Evolutionary conservation across 30 jellyfish, hydroid and myxozoan species (phyloP).

Genomic region (Chironex yamaguchii): DNA sequence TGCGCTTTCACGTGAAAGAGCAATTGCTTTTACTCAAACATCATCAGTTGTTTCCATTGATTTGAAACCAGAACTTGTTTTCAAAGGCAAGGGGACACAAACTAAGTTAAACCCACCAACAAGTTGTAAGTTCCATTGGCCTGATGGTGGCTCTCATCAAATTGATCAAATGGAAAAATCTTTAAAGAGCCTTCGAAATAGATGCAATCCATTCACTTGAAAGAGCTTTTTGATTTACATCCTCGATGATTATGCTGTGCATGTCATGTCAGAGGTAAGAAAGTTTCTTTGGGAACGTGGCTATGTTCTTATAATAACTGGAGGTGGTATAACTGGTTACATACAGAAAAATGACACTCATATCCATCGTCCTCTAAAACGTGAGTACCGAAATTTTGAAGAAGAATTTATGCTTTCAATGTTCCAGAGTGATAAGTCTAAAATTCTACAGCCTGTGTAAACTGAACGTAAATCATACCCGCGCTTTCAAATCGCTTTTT

Average conservation of each 20-base stretch:
- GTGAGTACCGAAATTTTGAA: conserved; percentile 3
- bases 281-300: conserved; percentile 38
- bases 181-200: conserved; percentile 5
- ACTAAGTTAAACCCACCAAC: conserved; percentile 3
- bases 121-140: not conserved
- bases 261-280: conserved; percentile 22
- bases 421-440: not conserved
- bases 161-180: not conserved
- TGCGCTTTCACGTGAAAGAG: not conserved
- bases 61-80: conserved; percentile 7
- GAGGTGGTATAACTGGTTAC: conserved; percentile 28
- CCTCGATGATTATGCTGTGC: conserved; percentile 37
- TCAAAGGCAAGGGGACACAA: conserved; percentile 12
- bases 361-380: conserved; percentile 8
- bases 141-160: conserved; percentile 9
- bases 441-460: conserved; percentile 21
- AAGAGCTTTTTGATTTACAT: conserved; percentile 6
- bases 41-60: conserved; percentile 2
- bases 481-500: not conserved
- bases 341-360: conserved; percentile 29
- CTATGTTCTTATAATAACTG: not conserved
- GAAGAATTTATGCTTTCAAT: conserved; percentile 11
- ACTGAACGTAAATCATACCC: not conserved
- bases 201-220: conserved; percentile 1
- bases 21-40: not conserved